Percentiles rank a stretch among this genome's conserved stretches.
Evolutionary conservation across 2,113 vertebrate genomes (phyloP).

Genomic region (Cyanocitta stelleri): DNA sequence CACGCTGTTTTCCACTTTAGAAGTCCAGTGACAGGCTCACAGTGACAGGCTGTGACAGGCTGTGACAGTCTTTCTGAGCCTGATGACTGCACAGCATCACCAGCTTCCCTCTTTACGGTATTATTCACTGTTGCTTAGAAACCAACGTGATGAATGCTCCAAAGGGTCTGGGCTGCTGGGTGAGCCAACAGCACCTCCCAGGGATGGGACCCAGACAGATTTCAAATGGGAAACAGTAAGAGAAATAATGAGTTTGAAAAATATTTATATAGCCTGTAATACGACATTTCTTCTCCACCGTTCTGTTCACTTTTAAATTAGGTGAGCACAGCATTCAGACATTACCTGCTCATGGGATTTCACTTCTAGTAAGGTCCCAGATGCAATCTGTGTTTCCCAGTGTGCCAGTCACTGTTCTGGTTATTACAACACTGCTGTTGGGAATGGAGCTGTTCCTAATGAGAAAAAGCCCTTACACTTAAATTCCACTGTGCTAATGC

Average conservation of each 20-base stretch:
- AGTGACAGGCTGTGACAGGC: not conserved
- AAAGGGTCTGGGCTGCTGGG: not conserved
- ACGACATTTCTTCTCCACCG: not conserved
- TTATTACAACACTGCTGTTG: not conserved
- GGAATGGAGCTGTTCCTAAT: not conserved
- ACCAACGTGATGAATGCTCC: not conserved
- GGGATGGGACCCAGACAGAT: not conserved
- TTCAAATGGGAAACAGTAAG: not conserved
- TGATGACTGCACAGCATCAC: not conserved
- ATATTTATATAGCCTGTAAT: not conserved
- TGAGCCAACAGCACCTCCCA: slow-evolving; percentile 54
- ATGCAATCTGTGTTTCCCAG: not conserved
- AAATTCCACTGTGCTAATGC: slow-evolving; percentile 7
- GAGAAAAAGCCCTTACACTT: not conserved
- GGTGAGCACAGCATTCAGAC: not conserved
- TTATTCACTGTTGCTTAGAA: slow-evolving; percentile 40
- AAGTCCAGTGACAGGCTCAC: not conserved
- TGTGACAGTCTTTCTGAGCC: not conserved
- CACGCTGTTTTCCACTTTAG: not conserved
- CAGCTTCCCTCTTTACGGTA: not conserved
- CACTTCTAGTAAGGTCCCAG: not conserved
- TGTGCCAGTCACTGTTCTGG: not conserved
- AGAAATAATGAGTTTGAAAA: not conserved
- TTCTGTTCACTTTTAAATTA: not conserved
- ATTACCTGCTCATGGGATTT: not conserved